Base-by-base conservation (phyloP, 2,113 vertebrate genomes). In the Polypterus senegalus region DNA sequence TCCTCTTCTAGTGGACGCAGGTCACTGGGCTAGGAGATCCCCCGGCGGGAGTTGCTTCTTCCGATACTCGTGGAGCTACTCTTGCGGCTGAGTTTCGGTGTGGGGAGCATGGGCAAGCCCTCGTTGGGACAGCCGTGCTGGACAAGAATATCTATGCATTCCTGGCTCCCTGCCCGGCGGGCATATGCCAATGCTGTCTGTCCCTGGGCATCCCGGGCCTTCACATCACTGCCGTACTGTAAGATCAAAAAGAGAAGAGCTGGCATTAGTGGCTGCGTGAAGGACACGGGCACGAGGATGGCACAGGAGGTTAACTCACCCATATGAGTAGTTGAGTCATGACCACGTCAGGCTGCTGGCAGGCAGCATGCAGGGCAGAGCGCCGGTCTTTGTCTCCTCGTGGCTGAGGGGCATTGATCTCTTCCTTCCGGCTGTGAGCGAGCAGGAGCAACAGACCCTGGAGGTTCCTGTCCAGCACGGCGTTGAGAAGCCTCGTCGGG, bases 271-370 rank as follows among this genome's bases (percentile, higher is more conserved):
- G 6, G 9, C 9, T 7, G 49, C 49, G 49, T 51, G 49, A 51
- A 51, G 49, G 27, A 9, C 49, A 51, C 6, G 6, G 6, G 49
- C 49, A 6, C 46, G 60, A 4, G 9, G 43, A 8, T 7, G 51
- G 49, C 3, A 6, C 10, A 57, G 5, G 6, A 7, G n/a, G 46
- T 46, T 58, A 11, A 48, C 91, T 1, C 76, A 97, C 94, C 94
- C 94, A 98, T 69, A 98, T 69, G 60, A 98, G 88, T 71, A 98
- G 89, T 72, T 98, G 95, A 6, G 95, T 96, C 85, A 97, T 90
- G 61, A 97, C 95, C 0, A 91, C 92, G 0, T 95, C 88, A 10
- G 89, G 86, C 64, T 88, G 83, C 69, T 91, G 90, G 4, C 93
- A 95, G 5, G 94, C 86, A 9, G 93, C 70, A 51, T 98, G 95